A percentile compares a stretch with the other conserved stretches of the same genome.
Evolutionary conservation across 2,797 vertebrate genomes (phyloP).

Genomic region (Anniella stebbinsi): DNA sequence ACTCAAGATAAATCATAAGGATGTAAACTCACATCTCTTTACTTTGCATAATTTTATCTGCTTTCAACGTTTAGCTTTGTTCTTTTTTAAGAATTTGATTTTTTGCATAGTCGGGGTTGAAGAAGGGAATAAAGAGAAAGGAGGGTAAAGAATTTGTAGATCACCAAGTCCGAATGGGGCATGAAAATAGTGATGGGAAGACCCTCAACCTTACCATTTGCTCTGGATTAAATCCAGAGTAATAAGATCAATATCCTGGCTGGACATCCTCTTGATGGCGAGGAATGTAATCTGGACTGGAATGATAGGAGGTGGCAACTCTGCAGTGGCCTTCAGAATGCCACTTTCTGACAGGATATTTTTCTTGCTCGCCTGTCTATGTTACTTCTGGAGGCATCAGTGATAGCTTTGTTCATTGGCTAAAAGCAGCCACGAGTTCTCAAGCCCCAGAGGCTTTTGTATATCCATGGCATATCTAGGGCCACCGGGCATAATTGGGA

Average conservation of each 20-base stretch:
- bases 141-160: not conserved
- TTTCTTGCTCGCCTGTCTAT: not conserved
- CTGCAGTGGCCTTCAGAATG: not conserved
- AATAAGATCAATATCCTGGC: not conserved
- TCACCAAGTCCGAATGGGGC: too few relatives aligned
- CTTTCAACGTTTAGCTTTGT: not conserved
- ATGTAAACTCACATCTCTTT: not conserved
- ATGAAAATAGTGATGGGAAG: not conserved
- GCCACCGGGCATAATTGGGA: not conserved
- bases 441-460: too few relatives aligned
- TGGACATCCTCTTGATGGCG: not conserved
- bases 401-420: not conserved
- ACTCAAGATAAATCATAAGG: slow-evolving; percentile 2
- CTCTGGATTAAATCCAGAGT: not conserved
- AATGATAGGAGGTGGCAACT: not conserved
- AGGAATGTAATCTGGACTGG: not conserved
- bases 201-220: not conserved
- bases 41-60: slow-evolving; percentile 13
- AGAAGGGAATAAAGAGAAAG: not conserved
- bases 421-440: not conserved
- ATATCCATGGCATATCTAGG: not conserved
- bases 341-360: too few relatives aligned
- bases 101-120: not conserved
- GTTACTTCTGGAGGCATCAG: not conserved
- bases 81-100: not conserved